Percentiles rank a stretch among this genome's conserved stretches.
Evolutionary conservation across 2,888 invertebrate genomes (phyloP).

Genomic region (Lepidonotus clava): DNA sequence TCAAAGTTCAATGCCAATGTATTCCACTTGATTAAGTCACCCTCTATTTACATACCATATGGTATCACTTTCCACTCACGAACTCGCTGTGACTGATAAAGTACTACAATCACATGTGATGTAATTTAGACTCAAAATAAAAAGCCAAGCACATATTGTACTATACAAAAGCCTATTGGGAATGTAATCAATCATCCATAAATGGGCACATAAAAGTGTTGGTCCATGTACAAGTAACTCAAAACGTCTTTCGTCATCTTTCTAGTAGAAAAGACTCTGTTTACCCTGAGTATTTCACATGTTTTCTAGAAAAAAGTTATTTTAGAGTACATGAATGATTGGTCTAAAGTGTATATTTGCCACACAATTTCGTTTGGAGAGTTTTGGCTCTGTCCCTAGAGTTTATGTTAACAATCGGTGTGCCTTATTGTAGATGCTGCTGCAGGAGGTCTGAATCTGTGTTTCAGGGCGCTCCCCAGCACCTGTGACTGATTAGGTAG

Average conservation of each 20-base stretch:
- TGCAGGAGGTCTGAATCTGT: background rate
- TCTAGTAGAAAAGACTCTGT: too few relatives aligned
- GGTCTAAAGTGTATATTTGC: background rate
- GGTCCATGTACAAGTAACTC: too few relatives aligned
- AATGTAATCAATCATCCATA: too few relatives aligned
- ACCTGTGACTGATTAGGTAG: background rate
- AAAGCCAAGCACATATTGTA: too few relatives aligned
- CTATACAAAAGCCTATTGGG: too few relatives aligned
- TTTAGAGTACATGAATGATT: background rate
- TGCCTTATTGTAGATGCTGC: conserved; percentile 9
- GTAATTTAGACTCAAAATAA: too few relatives aligned
- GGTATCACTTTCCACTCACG: background rate
- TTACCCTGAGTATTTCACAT: too few relatives aligned
- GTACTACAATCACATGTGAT: too few relatives aligned
- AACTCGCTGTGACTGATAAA: background rate
- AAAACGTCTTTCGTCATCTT: too few relatives aligned
- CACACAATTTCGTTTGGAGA: background rate
- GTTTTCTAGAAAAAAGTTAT: too few relatives aligned
- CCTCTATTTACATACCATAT: background rate
- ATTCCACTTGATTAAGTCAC: conserved; percentile 7
- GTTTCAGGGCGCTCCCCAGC: background rate
- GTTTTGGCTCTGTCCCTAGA: background rate
- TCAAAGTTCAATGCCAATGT: conserved; percentile 18
- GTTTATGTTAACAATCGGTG: conserved; percentile 31
- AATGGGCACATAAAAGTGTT: too few relatives aligned